Evolutionary conservation across 2,888 invertebrate species (phyloP), one percentile per base, ranked within the genome.

Genomic region (Galeruca laticollis): DNA sequence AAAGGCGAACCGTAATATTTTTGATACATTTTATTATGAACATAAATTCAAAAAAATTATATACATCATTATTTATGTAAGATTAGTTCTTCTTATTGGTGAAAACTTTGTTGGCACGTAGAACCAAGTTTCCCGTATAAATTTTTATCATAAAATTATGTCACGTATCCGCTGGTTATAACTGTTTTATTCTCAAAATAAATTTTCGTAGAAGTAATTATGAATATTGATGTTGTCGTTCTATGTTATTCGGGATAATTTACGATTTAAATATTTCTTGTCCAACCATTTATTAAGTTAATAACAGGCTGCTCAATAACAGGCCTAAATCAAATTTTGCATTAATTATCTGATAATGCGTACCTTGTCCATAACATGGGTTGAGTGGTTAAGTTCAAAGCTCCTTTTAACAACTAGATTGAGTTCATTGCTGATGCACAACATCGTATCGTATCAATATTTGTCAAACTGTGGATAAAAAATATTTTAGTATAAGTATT

Each of bases 221-320:
- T 64, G 56, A 64, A 64, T 64, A 64, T 43, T 64, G 54, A 64
- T 64, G 63, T 64, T 54, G n/a, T 64, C 56, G 63, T 54, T 56
- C 47, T 52, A 52, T 26, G 64, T 64, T 64, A 57, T 26, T 54
- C 54, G 21, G n/a, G 64, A 43, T 64, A 64, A 64, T 20, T 64
- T 20, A 64, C 10, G 47, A 64, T 64, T 57, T 64, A 31, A 64
- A 64, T 64, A 64, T 47, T 57, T 64, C 57, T 64, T 64, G 21
- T 54, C 21, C 54, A 54, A 54, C n/a, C 54, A 54, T 62, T 62
- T 62, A 20, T 20, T 15, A 51, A 54, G 33, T 26, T 63, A 62
- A 43, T 54, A 63, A 63, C 63, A 54, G 63, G 63, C 57, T 64
- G 47, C 31, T 20, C 56, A 64, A 64, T 64, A 43, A 63, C 26